These are phyloP conservation scores for Lophochroa leadbeateri DNA, from an alignment of 2,113 vertebrate species.

Conservation along the genomic window DNA sequence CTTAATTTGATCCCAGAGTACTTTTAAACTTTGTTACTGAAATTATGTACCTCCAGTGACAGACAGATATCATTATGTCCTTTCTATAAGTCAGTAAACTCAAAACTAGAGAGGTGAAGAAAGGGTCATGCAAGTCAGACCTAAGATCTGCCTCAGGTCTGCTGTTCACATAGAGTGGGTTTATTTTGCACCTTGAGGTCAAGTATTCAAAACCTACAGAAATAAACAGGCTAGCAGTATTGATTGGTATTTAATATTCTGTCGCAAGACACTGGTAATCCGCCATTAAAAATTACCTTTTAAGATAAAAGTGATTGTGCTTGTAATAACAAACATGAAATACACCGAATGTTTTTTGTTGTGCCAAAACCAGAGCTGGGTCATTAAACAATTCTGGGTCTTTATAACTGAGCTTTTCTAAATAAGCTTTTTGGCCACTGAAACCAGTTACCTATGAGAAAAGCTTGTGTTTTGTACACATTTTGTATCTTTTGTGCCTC, in stretches of 20 bases:
- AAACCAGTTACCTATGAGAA: background rate
- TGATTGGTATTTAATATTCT: background rate
- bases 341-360: background rate
- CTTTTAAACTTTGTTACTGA: background rate
- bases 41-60: background rate
- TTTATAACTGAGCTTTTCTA: background rate
- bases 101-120: background rate
- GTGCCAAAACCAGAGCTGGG: background rate
- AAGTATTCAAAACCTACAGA: background rate
- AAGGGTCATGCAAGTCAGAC: background rate
- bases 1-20: background rate
- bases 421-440: background rate
- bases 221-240: background rate
- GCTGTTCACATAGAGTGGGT: background rate
- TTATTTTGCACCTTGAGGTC: conserved; percentile 11
- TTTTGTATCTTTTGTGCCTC: background rate
- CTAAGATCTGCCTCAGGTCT: background rate
- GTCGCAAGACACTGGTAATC: background rate
- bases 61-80: background rate
- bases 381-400: background rate
- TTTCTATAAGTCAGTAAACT: background rate
- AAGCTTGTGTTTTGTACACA: background rate
- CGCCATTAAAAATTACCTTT: background rate
- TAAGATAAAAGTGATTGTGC: background rate
- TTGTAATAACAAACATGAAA: background rate